phyloP scores from a whole-genome alignment of 2,113 vertebrate genomes.

The Protobothrops flavoviridis region DNA sequence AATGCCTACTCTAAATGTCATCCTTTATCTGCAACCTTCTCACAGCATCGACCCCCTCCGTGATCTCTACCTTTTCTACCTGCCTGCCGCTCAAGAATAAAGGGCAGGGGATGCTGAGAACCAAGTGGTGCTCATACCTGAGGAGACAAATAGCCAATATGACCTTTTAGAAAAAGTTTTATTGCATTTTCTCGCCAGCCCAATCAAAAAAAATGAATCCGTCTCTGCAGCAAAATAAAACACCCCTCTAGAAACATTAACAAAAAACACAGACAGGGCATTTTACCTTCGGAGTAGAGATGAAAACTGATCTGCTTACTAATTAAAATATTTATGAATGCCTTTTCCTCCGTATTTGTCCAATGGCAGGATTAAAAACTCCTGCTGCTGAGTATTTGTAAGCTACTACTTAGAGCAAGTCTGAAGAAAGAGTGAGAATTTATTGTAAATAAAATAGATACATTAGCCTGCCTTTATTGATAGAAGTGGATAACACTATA shows the following conservation, averaged over 20 bases:
- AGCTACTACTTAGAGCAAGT: neutral
- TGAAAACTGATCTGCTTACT: constrained; percentile 6
- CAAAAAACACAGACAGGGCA: neutral
- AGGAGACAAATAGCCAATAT: neutral
- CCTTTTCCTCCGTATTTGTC: neutral
- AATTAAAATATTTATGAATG: neutral
- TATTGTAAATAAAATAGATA: neutral
- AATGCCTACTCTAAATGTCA: neutral
- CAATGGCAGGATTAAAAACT: neutral
- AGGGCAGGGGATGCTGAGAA: neutral
- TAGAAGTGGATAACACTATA: neutral
- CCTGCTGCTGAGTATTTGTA: neutral
- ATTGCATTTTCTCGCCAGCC: neutral
- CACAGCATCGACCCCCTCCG: neutral
- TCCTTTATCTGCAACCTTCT: neutral
- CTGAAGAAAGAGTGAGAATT: neutral
- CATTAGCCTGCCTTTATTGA: neutral
- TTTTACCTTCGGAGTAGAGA: neutral
- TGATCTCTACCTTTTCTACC: neutral
- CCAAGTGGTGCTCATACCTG: neutral
- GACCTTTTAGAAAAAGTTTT: constrained; percentile 2
- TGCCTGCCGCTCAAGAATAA: neutral
- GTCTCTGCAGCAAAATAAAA: neutral
- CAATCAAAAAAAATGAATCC: neutral
- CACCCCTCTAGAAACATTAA: neutral